A percentile compares a stretch with the other conserved stretches of the same genome.
phyloP scores from a whole-genome alignment of 1,140 invertebrate species.

The Agrypnia vestita region DNA sequence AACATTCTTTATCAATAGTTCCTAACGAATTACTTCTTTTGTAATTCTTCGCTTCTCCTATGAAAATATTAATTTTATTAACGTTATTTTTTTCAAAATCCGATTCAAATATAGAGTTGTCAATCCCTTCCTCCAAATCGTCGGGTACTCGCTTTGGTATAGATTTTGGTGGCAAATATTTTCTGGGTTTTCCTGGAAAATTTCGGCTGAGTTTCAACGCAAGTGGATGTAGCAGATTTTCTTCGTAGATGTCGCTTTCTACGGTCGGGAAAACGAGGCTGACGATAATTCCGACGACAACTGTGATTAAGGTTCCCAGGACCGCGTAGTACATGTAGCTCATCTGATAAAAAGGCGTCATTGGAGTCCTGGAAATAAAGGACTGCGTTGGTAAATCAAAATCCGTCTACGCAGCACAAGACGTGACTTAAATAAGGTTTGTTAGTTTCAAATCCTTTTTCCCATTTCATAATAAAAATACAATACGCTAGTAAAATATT shows the following conservation, averaged over 20 bases:
- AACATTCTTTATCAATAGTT: neutral
- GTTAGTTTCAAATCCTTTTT: too few species aligned
- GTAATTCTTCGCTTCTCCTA: neutral
- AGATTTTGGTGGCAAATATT: slow-evolving; percentile 23
- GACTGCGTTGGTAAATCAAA: neutral
- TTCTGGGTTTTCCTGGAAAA: slow-evolving; percentile 72
- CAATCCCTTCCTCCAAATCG: neutral
- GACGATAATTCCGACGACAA: slow-evolving; percentile 77
- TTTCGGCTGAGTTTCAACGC: slow-evolving; percentile 74
- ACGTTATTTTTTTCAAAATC: neutral
- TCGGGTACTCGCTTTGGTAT: neutral
- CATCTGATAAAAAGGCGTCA: slow-evolving; percentile 77
- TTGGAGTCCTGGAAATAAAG: slow-evolving; percentile 70
- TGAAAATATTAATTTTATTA: neutral
- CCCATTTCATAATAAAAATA: too few species aligned
- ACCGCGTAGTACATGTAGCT: slow-evolving; percentile 86
- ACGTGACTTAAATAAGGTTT: too few species aligned
- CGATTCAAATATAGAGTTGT: neutral
- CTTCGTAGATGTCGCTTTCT: slow-evolving; percentile 78
- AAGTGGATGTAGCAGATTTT: slow-evolving; percentile 78
- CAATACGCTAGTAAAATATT: too few species aligned
- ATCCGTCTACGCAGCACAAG: neutral
- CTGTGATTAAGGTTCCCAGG: slow-evolving; percentile 79
- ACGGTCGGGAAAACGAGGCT: slow-evolving; percentile 77
- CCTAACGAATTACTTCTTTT: neutral